phyloP scores from a whole-genome alignment of 2,797 vertebrate species.

The Anas flavirostris region DNA sequence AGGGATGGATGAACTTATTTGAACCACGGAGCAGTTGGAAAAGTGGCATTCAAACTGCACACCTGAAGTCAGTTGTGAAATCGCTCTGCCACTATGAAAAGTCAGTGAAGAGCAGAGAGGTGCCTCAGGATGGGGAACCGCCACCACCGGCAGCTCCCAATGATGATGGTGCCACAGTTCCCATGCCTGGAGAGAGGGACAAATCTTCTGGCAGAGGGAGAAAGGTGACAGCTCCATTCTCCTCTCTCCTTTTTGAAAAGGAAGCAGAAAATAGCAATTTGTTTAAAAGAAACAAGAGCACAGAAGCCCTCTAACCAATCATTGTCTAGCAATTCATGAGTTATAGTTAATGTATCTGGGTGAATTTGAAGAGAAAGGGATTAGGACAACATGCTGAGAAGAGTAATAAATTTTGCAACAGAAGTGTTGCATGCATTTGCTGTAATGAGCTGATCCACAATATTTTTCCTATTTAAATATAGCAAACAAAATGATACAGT shows the following conservation, averaged over 20 bases:
- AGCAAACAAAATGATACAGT: not conserved
- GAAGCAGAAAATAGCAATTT: not conserved
- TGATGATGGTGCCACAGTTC: fast-evolving
- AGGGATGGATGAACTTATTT: slow-evolving; percentile 41
- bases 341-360: not conserved
- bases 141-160: not conserved
- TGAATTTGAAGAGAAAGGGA: not conserved
- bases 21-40: slow-evolving; percentile 19
- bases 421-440: not conserved
- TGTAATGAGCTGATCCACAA: not conserved
- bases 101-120: not conserved
- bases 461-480: not conserved
- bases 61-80: slow-evolving; percentile 48
- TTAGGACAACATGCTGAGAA: not conserved
- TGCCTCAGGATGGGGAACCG: not conserved
- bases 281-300: not conserved
- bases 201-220: not conserved
- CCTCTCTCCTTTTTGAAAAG: not conserved
- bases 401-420: not conserved
- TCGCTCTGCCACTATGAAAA: not conserved
- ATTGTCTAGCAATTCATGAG: not conserved
- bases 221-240: not conserved
- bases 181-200: not conserved
- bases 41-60: slow-evolving; percentile 34
- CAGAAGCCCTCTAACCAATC: not conserved